Evolutionary conservation across 2,888 invertebrate genomes (phyloP).

Genomic region (Stratiomys singularior): DNA sequence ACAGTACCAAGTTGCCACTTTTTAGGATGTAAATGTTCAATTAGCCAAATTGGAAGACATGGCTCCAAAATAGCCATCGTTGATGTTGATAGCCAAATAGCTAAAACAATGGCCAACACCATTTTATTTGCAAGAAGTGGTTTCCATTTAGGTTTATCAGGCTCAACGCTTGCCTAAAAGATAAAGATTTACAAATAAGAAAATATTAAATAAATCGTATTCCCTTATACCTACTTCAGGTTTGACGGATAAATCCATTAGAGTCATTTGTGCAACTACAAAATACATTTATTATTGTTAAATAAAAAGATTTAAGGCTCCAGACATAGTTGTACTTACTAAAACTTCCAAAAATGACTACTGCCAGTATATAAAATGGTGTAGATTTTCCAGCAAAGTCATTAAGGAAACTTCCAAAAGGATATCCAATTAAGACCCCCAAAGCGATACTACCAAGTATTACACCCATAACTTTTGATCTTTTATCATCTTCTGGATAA

Average conservation of each 20-base stretch:
- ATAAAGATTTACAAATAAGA: conserved; percentile 26
- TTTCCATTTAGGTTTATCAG: conserved; percentile 66
- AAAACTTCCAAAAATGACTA: conserved; percentile 69
- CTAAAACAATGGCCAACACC: conserved; percentile 72
- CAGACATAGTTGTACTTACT: conserved; percentile 58
- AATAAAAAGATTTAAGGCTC: conserved; percentile 2
- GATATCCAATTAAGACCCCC: conserved; percentile 84
- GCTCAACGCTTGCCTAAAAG: conserved; percentile 53
- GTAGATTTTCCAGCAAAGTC: conserved; percentile 79
- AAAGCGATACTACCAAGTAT: conserved; percentile 83
- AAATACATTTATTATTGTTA: not conserved
- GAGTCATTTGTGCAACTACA: conserved; percentile 59
- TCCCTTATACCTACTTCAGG: conserved; percentile 60
- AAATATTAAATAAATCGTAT: not conserved
- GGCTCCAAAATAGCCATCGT: conserved; percentile 87
- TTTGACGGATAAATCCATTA: conserved; percentile 61
- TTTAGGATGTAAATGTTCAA: conserved; percentile 61
- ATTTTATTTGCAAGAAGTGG: conserved; percentile 72
- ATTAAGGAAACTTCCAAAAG: conserved; percentile 81
- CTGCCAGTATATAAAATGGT: conserved; percentile 77
- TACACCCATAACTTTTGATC: conserved; percentile 79
- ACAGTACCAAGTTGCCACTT: conserved; percentile 82
- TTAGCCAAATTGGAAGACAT: conserved; percentile 76
- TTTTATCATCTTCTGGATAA: conserved; percentile 64
- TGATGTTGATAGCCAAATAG: conserved; percentile 81